Evolutionary conservation across 1,140 invertebrate species (phyloP), one percentile per base, ranked within the genome.

Genomic region (Homarus americanus): DNA sequence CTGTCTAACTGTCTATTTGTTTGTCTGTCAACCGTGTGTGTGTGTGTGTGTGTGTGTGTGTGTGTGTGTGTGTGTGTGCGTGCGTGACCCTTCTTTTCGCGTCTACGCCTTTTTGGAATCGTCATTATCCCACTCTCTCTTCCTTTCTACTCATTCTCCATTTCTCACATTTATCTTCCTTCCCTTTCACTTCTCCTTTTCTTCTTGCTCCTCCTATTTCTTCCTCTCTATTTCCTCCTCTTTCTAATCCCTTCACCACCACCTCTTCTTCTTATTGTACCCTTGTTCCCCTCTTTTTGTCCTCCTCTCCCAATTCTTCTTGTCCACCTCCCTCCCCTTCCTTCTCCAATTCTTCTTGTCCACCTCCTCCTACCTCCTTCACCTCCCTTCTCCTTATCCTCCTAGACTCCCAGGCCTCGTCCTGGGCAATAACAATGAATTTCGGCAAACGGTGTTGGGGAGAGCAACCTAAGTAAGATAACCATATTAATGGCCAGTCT

Each of bases 401-500:
- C 40, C 24, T 9, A 10, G 7, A 20, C 40, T 3, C 15, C 2
- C 40, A 17, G 34, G 17, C 34, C 40, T 40, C 66, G 12, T 24
- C 24, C 24, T 28, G 66, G 24, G 24, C 66, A 69, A 69, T 69
- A 69, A 72, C 34, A 72, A 72, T 72, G 66, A 72, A 72, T 72
- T 72, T 72, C 66, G 9, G 34, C 66, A 7, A 72, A n/a, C n/a
- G 1, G 9, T 34, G n/a, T 9, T 12, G n/a, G 10, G 66, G 9
- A n/a, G 2, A 10, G 24, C 15, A 1, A n/a, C n/a, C 10, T 28
- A 9, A 10, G 9, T 4, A 7, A 72, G 66, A 72, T 72, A 72
- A 72, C 66, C n/a, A 10, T 72, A 72, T 72, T 72, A 72, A 72
- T 72, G 66, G 66, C 66, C 15, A 24, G 32, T 7, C 66, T 4